Evolutionary conservation across 2,888 invertebrate species (phyloP).

Genomic region (Abrostola triplasia): DNA sequence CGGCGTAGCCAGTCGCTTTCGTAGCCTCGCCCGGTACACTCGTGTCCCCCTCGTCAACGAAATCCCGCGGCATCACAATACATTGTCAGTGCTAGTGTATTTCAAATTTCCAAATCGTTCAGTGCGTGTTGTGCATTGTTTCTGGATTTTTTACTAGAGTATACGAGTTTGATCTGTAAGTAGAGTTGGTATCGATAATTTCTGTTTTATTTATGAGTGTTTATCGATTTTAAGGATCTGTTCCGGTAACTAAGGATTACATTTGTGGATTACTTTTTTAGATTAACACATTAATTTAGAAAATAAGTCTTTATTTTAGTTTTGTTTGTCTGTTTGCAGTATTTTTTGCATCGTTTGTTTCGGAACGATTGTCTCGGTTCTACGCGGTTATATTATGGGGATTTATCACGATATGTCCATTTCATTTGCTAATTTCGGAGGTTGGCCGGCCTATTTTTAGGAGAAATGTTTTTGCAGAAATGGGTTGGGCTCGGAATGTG

Average conservation of each 20-base stretch:
- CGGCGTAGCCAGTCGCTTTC: conserved; percentile 49
- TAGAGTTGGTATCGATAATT: conserved; percentile 9
- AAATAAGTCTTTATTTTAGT: conserved; percentile 5
- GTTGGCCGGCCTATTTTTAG: conserved; percentile 31
- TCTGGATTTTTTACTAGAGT: conserved; percentile 54
- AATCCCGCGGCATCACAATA: conserved; percentile 53
- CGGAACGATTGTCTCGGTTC: conserved; percentile 37
- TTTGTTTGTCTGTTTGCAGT: not conserved
- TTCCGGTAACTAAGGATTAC: conserved; percentile 9
- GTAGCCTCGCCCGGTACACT: conserved; percentile 42
- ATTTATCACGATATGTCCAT: conserved; percentile 52
- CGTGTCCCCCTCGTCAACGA: conserved; percentile 35
- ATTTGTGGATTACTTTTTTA: not conserved
- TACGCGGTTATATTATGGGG: conserved; percentile 39
- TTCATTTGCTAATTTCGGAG: conserved; percentile 55
- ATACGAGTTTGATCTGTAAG: conserved; percentile 40
- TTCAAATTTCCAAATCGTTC: conserved; percentile 45
- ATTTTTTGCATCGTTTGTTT: conserved; percentile 29
- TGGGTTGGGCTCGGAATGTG: conserved; percentile 2
- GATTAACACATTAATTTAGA: not conserved
- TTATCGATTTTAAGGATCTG: conserved; percentile 34
- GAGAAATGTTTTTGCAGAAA: conserved; percentile 14
- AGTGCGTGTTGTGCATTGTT: conserved; percentile 48
- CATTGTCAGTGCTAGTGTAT: conserved; percentile 47
- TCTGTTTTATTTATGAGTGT: conserved; percentile 23